Conservation (phyloP, 2,113 vertebrate species). For the Aphyosemion australe region DNA sequence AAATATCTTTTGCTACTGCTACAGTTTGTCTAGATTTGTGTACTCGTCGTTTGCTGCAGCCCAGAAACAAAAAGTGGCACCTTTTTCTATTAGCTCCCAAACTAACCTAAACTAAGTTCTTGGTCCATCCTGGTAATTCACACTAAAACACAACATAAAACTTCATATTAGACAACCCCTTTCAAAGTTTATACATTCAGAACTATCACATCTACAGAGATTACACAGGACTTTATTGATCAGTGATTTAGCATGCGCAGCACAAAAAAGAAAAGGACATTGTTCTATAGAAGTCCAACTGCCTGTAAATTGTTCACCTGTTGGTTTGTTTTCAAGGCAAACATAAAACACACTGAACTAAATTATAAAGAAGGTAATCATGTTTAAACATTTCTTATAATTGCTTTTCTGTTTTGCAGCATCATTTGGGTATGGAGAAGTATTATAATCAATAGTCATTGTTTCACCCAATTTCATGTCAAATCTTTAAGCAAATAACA, state of each 20-base stretch:
- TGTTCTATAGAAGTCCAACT: background rate
- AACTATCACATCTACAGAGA: background rate
- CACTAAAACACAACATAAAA: too few relatives aligned
- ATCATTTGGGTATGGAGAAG: conserved; percentile 25
- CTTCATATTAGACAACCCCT: too few relatives aligned
- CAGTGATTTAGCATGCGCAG: background rate
- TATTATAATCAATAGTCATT: conserved; percentile 50
- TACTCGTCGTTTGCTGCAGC: background rate
- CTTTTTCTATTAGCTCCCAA: background rate
- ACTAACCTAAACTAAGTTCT: background rate
- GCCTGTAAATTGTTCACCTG: background rate
- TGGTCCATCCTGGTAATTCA: too few relatives aligned
- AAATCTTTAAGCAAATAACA: conserved; percentile 37
- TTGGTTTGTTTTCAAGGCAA: conserved; percentile 13
- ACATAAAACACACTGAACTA: background rate
- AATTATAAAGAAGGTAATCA: conserved; percentile 32
- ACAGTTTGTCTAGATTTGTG: too few relatives aligned
- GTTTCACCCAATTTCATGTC: conserved; percentile 50
- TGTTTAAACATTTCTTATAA: conserved; percentile 30
- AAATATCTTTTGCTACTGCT: too few relatives aligned
- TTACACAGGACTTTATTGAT: background rate
- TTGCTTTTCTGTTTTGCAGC: conserved; percentile 10
- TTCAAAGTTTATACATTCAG: too few relatives aligned
- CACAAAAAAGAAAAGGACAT: background rate
- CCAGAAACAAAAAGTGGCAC: background rate